Evolutionary conservation across 2,797 vertebrate species (phyloP), one percentile per base, ranked within the genome.

Genomic region (Tinamus major): DNA sequence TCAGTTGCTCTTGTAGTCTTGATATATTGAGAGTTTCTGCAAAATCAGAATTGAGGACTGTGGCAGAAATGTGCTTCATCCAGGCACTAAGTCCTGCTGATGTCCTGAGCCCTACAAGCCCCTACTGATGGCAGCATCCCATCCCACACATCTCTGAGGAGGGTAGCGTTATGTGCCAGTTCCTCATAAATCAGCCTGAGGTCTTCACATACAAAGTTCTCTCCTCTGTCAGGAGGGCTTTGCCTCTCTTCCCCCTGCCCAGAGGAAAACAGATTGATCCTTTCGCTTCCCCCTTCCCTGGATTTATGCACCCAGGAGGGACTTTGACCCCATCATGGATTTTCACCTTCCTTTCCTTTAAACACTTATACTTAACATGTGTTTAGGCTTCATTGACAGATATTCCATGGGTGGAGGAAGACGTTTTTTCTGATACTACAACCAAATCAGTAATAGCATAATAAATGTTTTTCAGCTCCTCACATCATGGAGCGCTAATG

Each of bases 121-220:
- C 10, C n/a, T 64, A 11, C 29, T 61, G 41, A 35, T 4, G 49
- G 35, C 31, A 61, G 4, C 51, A 31, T 31, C 23, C 55, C 53
- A 31, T 79, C 69, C 33, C 20, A 19, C 23, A 16, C 0, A 0
- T 5, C 35, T 84, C 41, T 20, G 67, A 4, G 0, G 0, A 62
- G 3, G 7, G 19, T 15, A 11, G 9, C 6, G 7, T 76, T 20
- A 26, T 0, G 2, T 27, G 23, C 4, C 10, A 9, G 7, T n/a
- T 86, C 37, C 13, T 74, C 21, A 29, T 3, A 35, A 31, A 15
- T 29, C 26, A 14, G 35, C 6, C 35, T n/a, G 44, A 21, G 2
- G 5, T 26, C 17, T 65, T 71, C 51, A 7, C 37, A 41, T 37
- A 16, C 33, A 29, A 64, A 46, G 10, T 4, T 41, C 46, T 37